Conservation (phyloP, 2,888 invertebrate species). For the Pocota personata region DNA sequence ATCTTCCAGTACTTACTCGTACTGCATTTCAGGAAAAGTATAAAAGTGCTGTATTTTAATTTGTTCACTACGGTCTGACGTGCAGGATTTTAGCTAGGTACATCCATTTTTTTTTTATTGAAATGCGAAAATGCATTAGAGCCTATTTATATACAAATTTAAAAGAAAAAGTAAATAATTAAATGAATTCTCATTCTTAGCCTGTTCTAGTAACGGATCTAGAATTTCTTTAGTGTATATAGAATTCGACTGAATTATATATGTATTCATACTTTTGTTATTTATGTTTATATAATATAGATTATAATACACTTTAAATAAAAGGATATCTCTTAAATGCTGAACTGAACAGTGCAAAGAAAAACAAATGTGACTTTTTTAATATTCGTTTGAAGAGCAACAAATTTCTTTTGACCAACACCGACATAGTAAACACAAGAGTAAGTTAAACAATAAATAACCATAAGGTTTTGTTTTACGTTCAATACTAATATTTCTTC, state of each 20-base stretch:
- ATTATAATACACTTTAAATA: not conserved
- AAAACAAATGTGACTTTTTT: not conserved
- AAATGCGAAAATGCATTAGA: not conserved
- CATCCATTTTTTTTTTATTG: not conserved
- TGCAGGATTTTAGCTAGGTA: no score
- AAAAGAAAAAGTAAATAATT: not conserved
- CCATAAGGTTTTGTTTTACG: no score
- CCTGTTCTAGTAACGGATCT: not conserved
- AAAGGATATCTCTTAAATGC: not conserved
- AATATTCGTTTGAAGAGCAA: not conserved
- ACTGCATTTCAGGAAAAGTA: no score
- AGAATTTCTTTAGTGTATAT: not conserved
- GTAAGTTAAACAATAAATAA: no score
- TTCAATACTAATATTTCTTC: no score
- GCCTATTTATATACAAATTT: not conserved
- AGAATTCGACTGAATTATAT: not conserved
- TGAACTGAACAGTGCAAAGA: conserved; percentile 11
- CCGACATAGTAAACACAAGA: not conserved
- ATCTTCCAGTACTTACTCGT: no score
- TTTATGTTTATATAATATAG: not conserved
- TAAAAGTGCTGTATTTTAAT: no score
- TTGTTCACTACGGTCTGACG: no score
- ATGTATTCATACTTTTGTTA: not conserved
- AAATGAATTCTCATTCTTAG: not conserved
- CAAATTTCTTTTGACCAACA: not conserved